These are phyloP conservation scores for Pelecanoides urinatrix DNA, from an alignment of 2,113 vertebrate species.

Conservation along the genomic window DNA sequence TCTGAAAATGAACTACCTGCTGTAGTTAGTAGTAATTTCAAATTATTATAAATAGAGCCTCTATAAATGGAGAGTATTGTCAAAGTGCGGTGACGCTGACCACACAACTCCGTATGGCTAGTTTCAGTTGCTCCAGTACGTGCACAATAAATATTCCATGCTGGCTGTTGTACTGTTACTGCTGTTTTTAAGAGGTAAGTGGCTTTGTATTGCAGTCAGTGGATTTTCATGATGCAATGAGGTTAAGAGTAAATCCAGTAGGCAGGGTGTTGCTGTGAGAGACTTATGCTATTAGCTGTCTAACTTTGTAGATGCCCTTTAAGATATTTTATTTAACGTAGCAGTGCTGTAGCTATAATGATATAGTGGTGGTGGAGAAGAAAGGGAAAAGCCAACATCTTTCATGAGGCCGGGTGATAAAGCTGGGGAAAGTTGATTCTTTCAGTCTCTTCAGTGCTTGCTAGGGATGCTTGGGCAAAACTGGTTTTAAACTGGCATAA, in stretches of 20 bases:
- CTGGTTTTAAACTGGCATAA: not conserved
- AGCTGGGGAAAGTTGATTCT: not conserved
- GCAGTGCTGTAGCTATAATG: not conserved
- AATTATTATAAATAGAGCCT: not conserved
- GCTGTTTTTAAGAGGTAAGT: not conserved
- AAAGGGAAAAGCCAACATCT: not conserved
- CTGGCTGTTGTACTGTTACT: not conserved
- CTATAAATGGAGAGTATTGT: not conserved
- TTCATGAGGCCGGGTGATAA: not conserved
- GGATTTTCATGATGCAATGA: not conserved
- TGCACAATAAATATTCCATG: not conserved
- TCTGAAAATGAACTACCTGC: not conserved
- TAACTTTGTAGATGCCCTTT: not conserved
- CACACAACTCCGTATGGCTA: not conserved
- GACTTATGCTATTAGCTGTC: not conserved
- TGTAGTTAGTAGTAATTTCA: not conserved
- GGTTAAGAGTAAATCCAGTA: not conserved
- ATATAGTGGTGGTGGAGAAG: not conserved
- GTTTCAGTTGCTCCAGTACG: not conserved
- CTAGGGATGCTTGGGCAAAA: not conserved
- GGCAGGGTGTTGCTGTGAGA: not conserved
- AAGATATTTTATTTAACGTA: not conserved
- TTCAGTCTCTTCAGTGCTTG: not conserved
- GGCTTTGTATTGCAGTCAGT: not conserved
- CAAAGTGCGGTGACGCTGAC: not conserved